These are phyloP conservation scores for Strigops habroptila DNA, from an alignment of 2,113 vertebrate species.

Conservation along the genomic window DNA sequence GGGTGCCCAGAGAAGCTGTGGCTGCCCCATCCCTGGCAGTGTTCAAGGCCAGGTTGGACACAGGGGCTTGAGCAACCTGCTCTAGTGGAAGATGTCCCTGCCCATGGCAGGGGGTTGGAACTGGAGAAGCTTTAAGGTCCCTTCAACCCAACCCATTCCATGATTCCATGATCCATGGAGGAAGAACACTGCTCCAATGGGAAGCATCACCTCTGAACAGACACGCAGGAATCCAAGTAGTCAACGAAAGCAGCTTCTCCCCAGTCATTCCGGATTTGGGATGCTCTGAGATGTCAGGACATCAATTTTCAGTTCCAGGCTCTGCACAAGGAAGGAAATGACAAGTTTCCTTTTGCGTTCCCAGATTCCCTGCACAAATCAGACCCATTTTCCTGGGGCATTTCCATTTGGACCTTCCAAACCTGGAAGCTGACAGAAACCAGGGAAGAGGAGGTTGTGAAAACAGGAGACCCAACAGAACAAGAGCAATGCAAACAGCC, in stretches of 20 bases:
- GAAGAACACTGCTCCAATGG: background rate
- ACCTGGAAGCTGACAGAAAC: background rate
- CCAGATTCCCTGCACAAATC: background rate
- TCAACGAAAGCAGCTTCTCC: background rate
- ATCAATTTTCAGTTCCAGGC: background rate
- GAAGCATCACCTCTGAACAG: background rate
- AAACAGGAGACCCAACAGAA: background rate
- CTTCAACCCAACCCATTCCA: too few species aligned
- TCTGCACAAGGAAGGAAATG: background rate
- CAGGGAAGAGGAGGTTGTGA: background rate
- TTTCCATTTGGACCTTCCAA: background rate
- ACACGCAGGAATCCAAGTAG: fast-evolving
- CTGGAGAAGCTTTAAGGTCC: too few species aligned
- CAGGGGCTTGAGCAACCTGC: too few species aligned
- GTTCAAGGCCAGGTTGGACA: too few species aligned
- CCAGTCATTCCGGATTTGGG: background rate
- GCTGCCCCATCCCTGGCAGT: too few species aligned
- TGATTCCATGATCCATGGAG: too few species aligned
- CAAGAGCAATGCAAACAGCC: background rate
- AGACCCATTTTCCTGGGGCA: fast-evolving
- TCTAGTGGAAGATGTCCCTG: too few species aligned
- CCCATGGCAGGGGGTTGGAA: too few species aligned
- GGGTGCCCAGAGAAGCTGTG: too few species aligned
- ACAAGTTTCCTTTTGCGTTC: background rate
- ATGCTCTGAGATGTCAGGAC: background rate